Base-by-base conservation (phyloP, 2,888 invertebrate genomes). In the Epirrita christyi region DNA sequence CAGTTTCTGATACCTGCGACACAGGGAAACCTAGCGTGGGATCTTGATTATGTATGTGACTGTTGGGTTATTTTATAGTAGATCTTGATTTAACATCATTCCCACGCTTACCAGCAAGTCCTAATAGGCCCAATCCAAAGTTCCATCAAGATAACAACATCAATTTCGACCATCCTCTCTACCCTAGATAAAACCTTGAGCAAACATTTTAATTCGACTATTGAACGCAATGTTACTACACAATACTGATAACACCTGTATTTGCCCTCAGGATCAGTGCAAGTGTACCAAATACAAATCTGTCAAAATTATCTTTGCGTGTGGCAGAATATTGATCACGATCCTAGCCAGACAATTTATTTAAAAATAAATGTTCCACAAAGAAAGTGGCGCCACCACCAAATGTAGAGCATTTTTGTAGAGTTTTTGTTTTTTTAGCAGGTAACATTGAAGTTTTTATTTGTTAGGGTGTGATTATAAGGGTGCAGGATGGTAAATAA, bases 231-330 rank as follows among this genome's bases (percentile, higher is more conserved):
- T n/a, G 34, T 29, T 32, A 45, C 21, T 1, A 49, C 32, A 50
- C 54, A 60, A 66, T 60, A 56, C 48, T 8, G 51, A 60, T 52
- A 66, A 67, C 88, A 88, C 89, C 88, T 88, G 88, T 88, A 73
- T 88, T 88, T 88, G 72, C 86, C 84, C 75, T 72, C 47, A 55
- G 74, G 86, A 85, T 87, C 69, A 80, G 67, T 37, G 72, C 84
- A 80, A 82, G 81, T 84, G 78, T 42, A 43, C 43, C 36, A 34
- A 36, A 44, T 4, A n/a, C n/a, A n/a, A 54, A 44, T 40, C 6
- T n/a, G 4, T 37, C 46, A 43, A 50, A 45, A 13, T n/a, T 47
- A 32, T 13, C 29, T 38, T 13, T 43, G 38, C 47, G 27, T 34
- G 15, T n/a, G 49, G 38, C n/a, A 55, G 44, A 44, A 44, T 48